Evolutionary conservation across 2,113 vertebrate genomes (phyloP), one percentile per base, ranked within the genome.

Genomic region (Sylvicapra grimmia): DNA sequence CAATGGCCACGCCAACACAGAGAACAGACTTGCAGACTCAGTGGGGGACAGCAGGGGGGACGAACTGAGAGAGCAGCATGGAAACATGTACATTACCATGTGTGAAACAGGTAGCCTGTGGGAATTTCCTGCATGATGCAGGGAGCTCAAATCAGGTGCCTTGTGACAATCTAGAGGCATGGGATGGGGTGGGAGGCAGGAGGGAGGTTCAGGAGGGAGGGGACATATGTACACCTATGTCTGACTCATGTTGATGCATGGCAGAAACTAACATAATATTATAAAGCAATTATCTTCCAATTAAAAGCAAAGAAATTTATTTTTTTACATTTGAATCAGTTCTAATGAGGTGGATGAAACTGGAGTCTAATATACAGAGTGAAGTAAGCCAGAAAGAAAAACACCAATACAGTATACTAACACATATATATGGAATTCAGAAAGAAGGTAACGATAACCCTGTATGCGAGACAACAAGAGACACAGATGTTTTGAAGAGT

Each of bases 1-100:
- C 3, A 3, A 27, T 44, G 12, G 23, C 40, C 36, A 14, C 0
- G 6, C 40, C 1, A 23, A 27, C 40, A 77, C 3, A 77, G 36
- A 44, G 72, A 40, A 77, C 21, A 72, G 68, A 23, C 10, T 36
- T 23, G 10, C 5, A 3, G 72, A 44, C 40, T 27, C 72, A 13
- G 40, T 77, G 23, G 23, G 72, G 72, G 72, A 44, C 0, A 0
- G 12, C 27, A 25, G 21, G 0, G 25, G 36, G 40, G 21, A 44
- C 1, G 6, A 77, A 4, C 25, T 77, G 72, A 44, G 40, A 77
- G 12, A 77, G 29, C 23, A 77, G 72, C 12, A 77, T 27, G 23
- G 72, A 44, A 27, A 44, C 23, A 27, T 7, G 6, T 14, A 27
- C 40, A 44, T 75, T 44, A 75, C 72, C 21, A 4, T 14, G 40